Percentiles rank a stretch among this genome's conserved stretches.
phyloP scores from a whole-genome alignment of 2,888 invertebrate species.

The Ryuthela nishihirai region DNA sequence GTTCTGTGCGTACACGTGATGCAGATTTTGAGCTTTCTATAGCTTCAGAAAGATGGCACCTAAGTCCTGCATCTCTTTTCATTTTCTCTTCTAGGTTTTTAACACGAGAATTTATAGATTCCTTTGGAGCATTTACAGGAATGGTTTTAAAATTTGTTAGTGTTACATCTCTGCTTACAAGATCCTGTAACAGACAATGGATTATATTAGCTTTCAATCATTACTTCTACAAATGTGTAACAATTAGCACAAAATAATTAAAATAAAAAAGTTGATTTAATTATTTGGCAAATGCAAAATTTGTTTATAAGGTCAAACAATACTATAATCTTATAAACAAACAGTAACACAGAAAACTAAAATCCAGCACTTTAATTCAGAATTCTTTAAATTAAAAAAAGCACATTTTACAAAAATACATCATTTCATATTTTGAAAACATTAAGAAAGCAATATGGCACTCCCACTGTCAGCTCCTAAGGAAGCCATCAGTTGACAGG shows the following conservation, averaged over 20 bases:
- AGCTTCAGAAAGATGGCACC: slow-evolving; percentile 64
- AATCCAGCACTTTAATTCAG: too few species aligned
- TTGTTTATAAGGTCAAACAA: too few species aligned
- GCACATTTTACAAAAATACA: too few species aligned
- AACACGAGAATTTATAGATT: slow-evolving; percentile 49
- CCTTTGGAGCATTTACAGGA: slow-evolving; percentile 22
- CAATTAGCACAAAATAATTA: too few species aligned
- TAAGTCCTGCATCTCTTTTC: slow-evolving; percentile 51
- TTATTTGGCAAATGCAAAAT: too few species aligned
- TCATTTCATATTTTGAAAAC: too few species aligned
- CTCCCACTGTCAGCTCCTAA: too few species aligned
- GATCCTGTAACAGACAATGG: slow-evolving; percentile 4
- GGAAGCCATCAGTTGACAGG: too few species aligned
- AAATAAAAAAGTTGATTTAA: background rate
- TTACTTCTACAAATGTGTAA: background rate
- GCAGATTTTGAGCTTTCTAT: slow-evolving; percentile 61
- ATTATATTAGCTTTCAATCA: background rate
- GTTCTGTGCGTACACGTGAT: slow-evolving; percentile 75
- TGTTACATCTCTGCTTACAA: slow-evolving; percentile 20
- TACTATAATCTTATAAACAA: too few species aligned
- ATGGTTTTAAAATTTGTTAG: slow-evolving; percentile 27
- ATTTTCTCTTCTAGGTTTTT: slow-evolving; percentile 76
- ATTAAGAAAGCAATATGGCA: too few species aligned
- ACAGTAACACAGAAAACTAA: too few species aligned
- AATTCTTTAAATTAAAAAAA: too few species aligned